Conservation (phyloP, 2,113 vertebrate species). For the Illadopsis cleaveri region DNA sequence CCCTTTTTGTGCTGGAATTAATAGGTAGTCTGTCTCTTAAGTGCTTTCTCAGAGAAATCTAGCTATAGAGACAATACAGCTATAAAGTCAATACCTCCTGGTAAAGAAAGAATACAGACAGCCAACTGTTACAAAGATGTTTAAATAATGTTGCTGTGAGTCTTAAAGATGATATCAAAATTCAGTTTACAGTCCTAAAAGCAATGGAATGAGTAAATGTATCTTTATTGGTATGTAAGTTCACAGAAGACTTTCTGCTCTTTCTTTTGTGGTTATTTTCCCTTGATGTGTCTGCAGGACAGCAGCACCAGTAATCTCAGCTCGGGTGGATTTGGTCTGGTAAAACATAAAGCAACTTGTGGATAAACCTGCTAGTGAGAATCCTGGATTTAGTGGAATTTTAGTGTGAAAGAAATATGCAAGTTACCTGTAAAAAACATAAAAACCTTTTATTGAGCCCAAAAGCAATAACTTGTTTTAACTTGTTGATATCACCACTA, state of each 20-base stretch:
- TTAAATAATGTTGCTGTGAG: background rate
- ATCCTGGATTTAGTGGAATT: background rate
- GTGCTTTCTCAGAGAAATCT: background rate
- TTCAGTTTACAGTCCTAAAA: background rate
- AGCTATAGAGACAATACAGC: background rate
- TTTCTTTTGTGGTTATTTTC: background rate
- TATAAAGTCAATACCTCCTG: background rate
- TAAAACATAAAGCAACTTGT: background rate
- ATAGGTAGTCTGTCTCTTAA: background rate
- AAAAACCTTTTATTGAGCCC: background rate
- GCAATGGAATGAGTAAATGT: fast-evolving
- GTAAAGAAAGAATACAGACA: background rate
- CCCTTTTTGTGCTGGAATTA: background rate
- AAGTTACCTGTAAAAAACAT: background rate
- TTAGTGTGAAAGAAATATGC: background rate
- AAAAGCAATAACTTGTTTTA: background rate
- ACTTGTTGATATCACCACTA: background rate
- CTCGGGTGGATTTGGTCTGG: background rate
- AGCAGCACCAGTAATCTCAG: background rate
- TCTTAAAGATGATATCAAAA: background rate
- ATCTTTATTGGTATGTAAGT: background rate
- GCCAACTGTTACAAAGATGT: background rate
- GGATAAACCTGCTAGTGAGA: background rate
- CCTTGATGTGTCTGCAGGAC: background rate
- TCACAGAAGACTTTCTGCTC: background rate